phyloP scores from a whole-genome alignment of 2,113 vertebrate species.

The Aegithalos caudatus region DNA sequence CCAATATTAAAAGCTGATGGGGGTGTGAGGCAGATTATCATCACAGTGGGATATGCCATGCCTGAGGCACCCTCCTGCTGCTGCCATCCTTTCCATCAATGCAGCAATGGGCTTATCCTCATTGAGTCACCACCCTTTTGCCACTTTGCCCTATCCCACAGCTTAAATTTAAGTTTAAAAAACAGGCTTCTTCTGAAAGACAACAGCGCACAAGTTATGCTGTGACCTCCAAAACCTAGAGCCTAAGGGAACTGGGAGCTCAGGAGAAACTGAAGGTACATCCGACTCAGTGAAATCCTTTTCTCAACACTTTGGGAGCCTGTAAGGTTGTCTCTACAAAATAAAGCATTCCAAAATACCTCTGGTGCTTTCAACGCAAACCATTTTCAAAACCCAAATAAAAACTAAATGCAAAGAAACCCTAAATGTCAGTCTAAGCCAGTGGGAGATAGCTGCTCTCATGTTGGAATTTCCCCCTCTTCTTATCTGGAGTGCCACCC shows the following conservation, averaged over 20 bases:
- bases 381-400: background rate
- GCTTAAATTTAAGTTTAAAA: background rate
- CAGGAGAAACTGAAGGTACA: background rate
- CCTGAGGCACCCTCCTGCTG: background rate
- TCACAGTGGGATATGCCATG: background rate
- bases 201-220: background rate
- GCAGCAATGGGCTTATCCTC: background rate
- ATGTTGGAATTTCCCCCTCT: background rate
- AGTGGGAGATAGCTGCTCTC: fast-evolving
- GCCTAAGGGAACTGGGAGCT: background rate
- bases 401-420: background rate
- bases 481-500: background rate
- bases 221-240: background rate
- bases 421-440: background rate
- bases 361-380: background rate
- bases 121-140: background rate
- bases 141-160: background rate
- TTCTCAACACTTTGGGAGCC: background rate
- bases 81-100: background rate
- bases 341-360: background rate
- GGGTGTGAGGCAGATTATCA: background rate
- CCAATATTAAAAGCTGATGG: background rate
- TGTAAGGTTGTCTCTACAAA: background rate
- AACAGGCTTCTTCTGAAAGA: background rate
- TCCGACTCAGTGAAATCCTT: background rate